Conservation (phyloP, 2,888 invertebrate species). For the Stenodera caucasica region DNA sequence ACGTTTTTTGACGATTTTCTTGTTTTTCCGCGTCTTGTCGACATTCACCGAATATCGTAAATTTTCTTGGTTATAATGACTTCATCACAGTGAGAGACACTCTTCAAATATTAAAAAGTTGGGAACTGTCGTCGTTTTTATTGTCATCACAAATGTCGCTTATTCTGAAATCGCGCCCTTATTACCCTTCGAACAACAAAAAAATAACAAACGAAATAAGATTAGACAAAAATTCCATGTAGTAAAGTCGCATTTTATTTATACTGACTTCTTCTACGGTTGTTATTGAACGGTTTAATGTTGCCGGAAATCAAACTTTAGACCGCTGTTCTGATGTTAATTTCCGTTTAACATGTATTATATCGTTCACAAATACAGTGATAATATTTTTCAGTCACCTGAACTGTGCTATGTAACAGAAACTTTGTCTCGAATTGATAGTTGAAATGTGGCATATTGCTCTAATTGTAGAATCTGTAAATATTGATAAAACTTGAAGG, state of each 20-base stretch:
- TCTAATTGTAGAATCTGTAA: no score
- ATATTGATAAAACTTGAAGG: no score
- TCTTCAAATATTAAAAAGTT: conserved; percentile 29
- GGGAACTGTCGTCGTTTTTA: neutral
- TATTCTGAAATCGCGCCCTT: neutral
- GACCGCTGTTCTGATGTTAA: conserved; percentile 43
- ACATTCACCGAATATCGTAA: conserved; percentile 12
- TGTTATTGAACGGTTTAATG: conserved; percentile 33
- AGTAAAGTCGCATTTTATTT: no score
- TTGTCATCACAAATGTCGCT: neutral
- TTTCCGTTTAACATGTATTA: conserved; percentile 39
- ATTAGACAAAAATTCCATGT: no score
- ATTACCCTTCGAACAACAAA: no score
- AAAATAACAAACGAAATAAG: no score
- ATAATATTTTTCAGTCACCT: neutral
- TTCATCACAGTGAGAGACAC: conserved; percentile 10
- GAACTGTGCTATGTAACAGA: neutral
- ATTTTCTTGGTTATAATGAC: conserved; percentile 26
- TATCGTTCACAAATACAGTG: neutral
- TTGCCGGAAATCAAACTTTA: conserved; percentile 43
- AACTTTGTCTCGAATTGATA: no score
- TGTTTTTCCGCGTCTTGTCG: neutral
- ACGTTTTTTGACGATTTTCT: neutral
- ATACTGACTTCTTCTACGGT: conserved; percentile 23
- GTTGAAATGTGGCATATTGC: no score